Base-by-base conservation (phyloP, 2,113 vertebrate genomes). In the Dipodomys spectabilis region DNA sequence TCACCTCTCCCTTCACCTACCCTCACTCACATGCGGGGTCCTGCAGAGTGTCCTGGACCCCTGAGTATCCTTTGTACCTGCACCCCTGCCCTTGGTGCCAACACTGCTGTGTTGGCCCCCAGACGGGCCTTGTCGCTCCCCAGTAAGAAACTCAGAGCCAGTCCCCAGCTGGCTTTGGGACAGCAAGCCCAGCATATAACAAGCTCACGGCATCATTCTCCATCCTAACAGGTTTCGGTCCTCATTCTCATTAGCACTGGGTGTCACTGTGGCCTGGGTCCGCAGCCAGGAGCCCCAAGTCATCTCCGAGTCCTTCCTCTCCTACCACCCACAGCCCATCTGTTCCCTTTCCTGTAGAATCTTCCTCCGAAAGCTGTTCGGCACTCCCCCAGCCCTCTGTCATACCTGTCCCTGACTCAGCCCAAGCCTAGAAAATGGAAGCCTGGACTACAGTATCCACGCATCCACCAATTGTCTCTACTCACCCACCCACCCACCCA, bases 241-340 rank as follows among this genome's bases (percentile, higher is more conserved):
- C 77, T 77, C 82, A 45, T 89, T 95, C 95, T 94, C 95, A 89
- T 97, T 91, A 95, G 77, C 2, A 1, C 75, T 67, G 49, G 88
- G 75, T 88, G 83, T 94, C 94, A 95, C n/a, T 95, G 94, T 81
- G 77, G 91, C 94, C 91, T 96, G 83, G 93, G 89, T 92, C 89
- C 1, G 0, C 28, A 95, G 93, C 95, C 97, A 96, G 95, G 84
- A 96, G 79, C 89, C 94, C 91, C 57, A 10, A 97, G 93, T 95
- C 96, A 91, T 93, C 92, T 95, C 75, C 60, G 85, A 92, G 77
- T 94, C 84, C n/a, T 91, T 91, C 86, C 49, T 97, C 84, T 94
- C 84, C 74, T 81, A 16, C 89, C 65, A 3, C 94, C 95, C 78
- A 95, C 93, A 79, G 90, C 65, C 92, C 96, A 97, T 96, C 94